Conservation (phyloP, 1,140 invertebrate species). For the Pissodes strobi region DNA sequence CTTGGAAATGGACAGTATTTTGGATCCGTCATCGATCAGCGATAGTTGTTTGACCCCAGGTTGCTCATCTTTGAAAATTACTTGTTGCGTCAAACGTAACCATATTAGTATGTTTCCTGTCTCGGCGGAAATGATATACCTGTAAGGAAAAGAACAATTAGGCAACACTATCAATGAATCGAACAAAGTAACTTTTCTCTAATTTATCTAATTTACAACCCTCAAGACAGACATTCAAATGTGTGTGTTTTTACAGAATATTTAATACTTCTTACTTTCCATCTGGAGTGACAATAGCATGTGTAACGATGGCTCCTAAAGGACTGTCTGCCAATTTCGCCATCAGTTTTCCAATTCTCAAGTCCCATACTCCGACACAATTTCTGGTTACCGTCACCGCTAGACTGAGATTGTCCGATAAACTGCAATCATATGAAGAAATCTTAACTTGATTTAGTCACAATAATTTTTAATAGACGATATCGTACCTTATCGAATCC, state of each 20-base stretch:
- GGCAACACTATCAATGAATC: too few species aligned
- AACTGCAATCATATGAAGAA: too few species aligned
- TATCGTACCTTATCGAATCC: slow-evolving; percentile 88
- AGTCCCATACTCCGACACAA: slow-evolving; percentile 94
- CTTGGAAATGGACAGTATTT: slow-evolving; percentile 83
- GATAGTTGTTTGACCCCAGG: slow-evolving; percentile 84
- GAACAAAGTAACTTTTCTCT: too few species aligned
- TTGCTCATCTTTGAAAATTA: slow-evolving; percentile 83
- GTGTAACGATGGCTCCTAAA: slow-evolving; percentile 92
- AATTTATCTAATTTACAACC: too few species aligned
- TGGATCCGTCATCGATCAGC: slow-evolving; percentile 80
- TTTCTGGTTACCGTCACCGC: slow-evolving; percentile 89
- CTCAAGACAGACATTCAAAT: not conserved
- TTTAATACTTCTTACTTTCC: slow-evolving; percentile 64
- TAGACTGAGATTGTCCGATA: slow-evolving; percentile 73
- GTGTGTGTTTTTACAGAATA: not conserved
- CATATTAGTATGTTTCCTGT: slow-evolving; percentile 92
- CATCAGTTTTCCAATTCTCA: slow-evolving; percentile 81
- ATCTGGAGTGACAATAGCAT: slow-evolving; percentile 84
- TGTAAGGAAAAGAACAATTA: too few species aligned
- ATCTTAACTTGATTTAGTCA: too few species aligned
- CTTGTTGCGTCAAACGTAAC: slow-evolving; percentile 83
- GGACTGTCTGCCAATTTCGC: slow-evolving; percentile 89
- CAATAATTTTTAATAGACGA: too few species aligned
- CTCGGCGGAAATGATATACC: slow-evolving; percentile 85